Evolutionary conservation across 1,140 invertebrate genomes (phyloP).

Genomic region (Acromyrmex heyeri): DNA sequence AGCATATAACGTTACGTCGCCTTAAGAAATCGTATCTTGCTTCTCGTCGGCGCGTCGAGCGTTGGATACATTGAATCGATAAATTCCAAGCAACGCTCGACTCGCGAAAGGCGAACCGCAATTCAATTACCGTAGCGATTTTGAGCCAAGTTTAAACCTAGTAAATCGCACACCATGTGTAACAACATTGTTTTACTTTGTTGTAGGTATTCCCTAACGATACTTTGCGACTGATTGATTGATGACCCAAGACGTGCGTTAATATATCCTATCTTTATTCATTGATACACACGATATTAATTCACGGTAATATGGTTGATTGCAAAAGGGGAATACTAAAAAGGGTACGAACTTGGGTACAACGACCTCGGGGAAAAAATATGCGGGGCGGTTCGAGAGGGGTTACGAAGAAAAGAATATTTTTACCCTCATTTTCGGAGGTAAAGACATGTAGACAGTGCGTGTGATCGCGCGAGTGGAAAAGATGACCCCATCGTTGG

Average conservation of each 20-base stretch:
- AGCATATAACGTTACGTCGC: constrained; percentile 32
- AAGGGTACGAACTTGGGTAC: constrained; percentile 2
- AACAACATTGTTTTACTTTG: not conserved
- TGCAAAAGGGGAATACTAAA: not conserved
- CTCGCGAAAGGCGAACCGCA: constrained; percentile 33
- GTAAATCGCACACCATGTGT: not conserved
- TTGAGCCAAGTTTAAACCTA: not conserved
- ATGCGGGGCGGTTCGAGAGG: not conserved
- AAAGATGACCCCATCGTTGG: constrained; percentile 29
- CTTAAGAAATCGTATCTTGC: constrained; percentile 32
- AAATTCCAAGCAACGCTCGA: constrained; percentile 34
- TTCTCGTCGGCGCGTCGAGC: not conserved
- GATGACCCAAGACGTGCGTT: not conserved
- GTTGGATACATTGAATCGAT: constrained; percentile 37
- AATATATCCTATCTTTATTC: not conserved
- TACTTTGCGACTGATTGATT: not conserved
- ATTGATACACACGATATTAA: constrained; percentile 18
- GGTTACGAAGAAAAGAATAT: constrained; percentile 15
- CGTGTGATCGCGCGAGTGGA: constrained; percentile 33
- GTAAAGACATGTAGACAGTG: constrained; percentile 1
- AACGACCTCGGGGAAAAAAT: constrained; percentile 17
- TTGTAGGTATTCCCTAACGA: not conserved
- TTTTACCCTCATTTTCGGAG: constrained; percentile 41
- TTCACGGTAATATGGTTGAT: not conserved
- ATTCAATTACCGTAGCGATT: constrained; percentile 30